Conservation (phyloP, 2,797 vertebrate species). For the Myotis vivesi region DNA sequence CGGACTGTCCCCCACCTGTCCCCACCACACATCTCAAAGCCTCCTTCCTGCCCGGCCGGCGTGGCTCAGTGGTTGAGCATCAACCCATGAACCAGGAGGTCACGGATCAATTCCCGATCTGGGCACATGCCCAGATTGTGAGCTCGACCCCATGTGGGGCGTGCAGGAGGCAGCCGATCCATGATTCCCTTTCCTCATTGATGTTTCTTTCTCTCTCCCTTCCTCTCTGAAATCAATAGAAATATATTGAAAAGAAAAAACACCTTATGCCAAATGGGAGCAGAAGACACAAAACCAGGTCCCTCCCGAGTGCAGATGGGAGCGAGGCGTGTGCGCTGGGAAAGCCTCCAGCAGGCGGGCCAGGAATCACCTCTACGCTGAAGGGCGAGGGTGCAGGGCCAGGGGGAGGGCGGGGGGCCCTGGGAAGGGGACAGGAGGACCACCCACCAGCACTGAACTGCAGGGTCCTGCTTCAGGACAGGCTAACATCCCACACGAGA, state of each 20-base stretch:
- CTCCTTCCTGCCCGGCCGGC: background rate
- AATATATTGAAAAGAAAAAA: background rate
- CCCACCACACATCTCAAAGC: background rate
- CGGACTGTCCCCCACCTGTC: too few relatives aligned
- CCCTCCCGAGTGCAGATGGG: background rate
- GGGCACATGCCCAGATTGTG: rapidly evolving
- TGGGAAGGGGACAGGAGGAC: background rate
- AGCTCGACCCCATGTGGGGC: too few relatives aligned
- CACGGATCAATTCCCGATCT: background rate
- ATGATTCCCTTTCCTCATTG: background rate
- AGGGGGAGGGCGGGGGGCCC: rapidly evolving
- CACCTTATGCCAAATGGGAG: background rate
- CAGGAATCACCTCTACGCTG: background rate
- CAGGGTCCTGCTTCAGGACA: background rate
- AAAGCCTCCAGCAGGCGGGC: too few relatives aligned
- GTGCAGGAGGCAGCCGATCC: background rate
- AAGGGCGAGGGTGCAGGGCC: background rate
- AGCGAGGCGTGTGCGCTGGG: too few relatives aligned
- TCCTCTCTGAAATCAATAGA: background rate
- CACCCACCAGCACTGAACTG: background rate
- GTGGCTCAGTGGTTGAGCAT: background rate
- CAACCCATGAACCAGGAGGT: background rate
- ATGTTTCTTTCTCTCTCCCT: background rate
- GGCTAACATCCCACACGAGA: background rate
- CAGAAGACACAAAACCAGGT: background rate